Evolutionary conservation across 2,113 vertebrate genomes (phyloP), one percentile per base, ranked within the genome.

Genomic region (Labeo rohita): DNA sequence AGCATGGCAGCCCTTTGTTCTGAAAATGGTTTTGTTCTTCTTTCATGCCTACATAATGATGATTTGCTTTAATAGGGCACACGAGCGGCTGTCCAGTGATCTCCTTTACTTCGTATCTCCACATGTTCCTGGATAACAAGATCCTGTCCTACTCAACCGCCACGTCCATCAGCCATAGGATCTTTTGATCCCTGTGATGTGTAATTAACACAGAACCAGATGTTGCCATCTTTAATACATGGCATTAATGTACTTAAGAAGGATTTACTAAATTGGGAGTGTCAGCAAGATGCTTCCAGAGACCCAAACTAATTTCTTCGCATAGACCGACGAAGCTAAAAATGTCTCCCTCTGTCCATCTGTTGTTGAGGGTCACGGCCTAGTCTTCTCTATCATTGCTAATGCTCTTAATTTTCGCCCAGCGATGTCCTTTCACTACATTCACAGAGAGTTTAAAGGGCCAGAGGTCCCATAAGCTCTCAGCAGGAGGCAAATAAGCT

Each of bases 381-480:
- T 63, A 49, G 63, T 54, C 13, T 73, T 59, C 81, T 75, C 45
- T 80, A 10, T 73, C 85, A 84, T 70, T 86, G 65, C 72, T 84
- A 87, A 85, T 83, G 84, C 87, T 83, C 77, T 90, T 88, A 87
- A 85, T 86, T 88, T 88, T 65, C n/a, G n/a, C 86, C 73, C 52
- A 68, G 84, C 49, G 21, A 56, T 56, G 79, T 65, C 76, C 72
- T 79, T 72, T 65, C 56, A 56, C 66, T 80, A 16, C 45, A 84
- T 76, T 88, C 43, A 77, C 45, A 73, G 73, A 85, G 36, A 85
- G 74, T 56, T 75, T 84, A 63, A 83, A 83, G 59, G 54, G 82
- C 78, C 78, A 80, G 68, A 86, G 73, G 85, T 86, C 85, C 85
- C 73, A 50, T 28, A 66, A 81, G 73, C 56, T 6, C 59, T 12